Evolutionary conservation across 2,888 invertebrate genomes (phyloP), one percentile per base, ranked within the genome.

Genomic region (Caenorhabditis sp.): DNA sequence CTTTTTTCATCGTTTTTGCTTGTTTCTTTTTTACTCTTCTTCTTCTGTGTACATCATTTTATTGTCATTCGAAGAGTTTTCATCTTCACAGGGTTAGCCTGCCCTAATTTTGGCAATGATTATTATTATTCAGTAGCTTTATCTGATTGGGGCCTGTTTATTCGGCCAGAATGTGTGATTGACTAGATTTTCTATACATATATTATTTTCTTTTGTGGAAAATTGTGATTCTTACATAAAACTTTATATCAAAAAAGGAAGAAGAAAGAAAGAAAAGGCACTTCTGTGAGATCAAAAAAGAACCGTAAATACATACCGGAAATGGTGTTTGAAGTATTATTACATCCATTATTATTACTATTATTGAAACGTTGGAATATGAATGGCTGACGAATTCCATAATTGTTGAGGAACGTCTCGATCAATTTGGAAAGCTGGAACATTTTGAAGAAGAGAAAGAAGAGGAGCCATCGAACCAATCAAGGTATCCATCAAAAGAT

Each of bases 401-500:
- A 84, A 19, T 43, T 74, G 65, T 37, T 80, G 74, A 3, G 75
- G 66, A 1, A 61, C 60, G 26, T 78, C 65, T 17, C 69, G 75
- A 21, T 78, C 70, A 19, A 62, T 55, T 27, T 62, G 62, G 23
- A 75, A 70, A 19, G 58, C 71, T 6, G 83, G 83, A 21, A 83
- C 64, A 36, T 79, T 81, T 24, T 69, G 62, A 1, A 79, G 60
- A n/a, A 82, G 70, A 3, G 81, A 76, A 8, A 83, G 66, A 19
- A 83, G 66, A 12, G 83, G 83, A 2, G 70, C 82, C 65, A 83
- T 78, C 14, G 81, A 78, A 17, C 81, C 79, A 61, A 82, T 62
- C 24, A 85, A 67, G n/a, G 81, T 71, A 71, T 85, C 85, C 84
- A 85, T 84, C 62, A 85, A 53, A 21, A 85, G 67, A 62, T 85